These are phyloP conservation scores for Cassiopea xamachana DNA, from an alignment of 30 jellyfish, hydroid and myxozoan genomes.

Conservation along the genomic window DNA sequence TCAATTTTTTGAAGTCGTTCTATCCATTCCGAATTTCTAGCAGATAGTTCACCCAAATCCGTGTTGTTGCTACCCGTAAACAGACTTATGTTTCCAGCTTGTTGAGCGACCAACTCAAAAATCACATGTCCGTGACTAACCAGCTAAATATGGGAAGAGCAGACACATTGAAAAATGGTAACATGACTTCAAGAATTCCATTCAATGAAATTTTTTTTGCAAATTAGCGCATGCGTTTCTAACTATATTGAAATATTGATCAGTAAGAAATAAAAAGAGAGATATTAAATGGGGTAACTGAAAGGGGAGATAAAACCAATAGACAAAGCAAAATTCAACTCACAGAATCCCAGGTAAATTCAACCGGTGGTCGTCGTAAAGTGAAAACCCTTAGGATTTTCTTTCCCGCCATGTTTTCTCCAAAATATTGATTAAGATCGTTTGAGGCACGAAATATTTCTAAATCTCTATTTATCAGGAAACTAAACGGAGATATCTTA, in stretches of 20 bases:
- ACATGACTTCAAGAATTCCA: neutral
- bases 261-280: too few relatives aligned
- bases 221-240: too few relatives aligned
- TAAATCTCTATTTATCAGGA: slow-evolving; percentile 44
- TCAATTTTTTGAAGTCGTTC: slow-evolving; percentile 12
- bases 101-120: slow-evolving; percentile 58
- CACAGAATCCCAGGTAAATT: slow-evolving; percentile 60
- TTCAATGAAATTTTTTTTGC: too few relatives aligned
- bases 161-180: neutral
- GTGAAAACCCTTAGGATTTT: slow-evolving; percentile 33
- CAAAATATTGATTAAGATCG: slow-evolving; percentile 61
- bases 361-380: slow-evolving; percentile 63
- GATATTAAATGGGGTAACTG: neutral
- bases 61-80: slow-evolving; percentile 9
- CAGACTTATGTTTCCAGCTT: slow-evolving; percentile 62
- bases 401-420: slow-evolving; percentile 64
- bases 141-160: neutral
- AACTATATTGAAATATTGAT: too few relatives aligned
- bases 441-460: slow-evolving; percentile 46
- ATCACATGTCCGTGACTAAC: slow-evolving; percentile 51
- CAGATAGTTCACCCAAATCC: slow-evolving; percentile 11
- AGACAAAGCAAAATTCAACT: neutral
- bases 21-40: slow-evolving; percentile 17
- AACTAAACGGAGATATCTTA: slow-evolving; percentile 68
- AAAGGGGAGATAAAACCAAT: neutral